Percentiles rank a stretch among this genome's conserved stretches.
These are phyloP conservation scores for Numida meleagris DNA, from an alignment of 2,113 vertebrate genomes.

Conservation along the genomic window DNA sequence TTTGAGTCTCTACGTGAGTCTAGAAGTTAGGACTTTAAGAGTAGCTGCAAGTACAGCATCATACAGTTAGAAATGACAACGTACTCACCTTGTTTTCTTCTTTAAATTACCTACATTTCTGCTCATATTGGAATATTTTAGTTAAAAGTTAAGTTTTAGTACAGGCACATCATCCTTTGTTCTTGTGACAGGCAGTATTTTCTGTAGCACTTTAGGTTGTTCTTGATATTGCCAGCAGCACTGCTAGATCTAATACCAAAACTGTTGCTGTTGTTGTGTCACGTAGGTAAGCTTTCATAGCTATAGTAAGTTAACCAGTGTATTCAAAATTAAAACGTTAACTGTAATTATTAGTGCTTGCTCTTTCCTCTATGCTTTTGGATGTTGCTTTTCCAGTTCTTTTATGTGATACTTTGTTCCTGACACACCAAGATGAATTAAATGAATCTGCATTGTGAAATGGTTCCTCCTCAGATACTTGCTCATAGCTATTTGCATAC, in stretches of 20 bases:
- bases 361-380: neutral
- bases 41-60: accelerated
- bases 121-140: neutral
- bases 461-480: neutral
- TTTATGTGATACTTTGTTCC: slow-evolving; percentile 9
- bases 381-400: neutral
- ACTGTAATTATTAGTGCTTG: neutral
- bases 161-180: accelerated
- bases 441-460: neutral
- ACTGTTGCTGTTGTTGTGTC: accelerated
- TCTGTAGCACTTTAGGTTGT: neutral
- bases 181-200: neutral
- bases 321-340: neutral
- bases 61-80: neutral
- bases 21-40: neutral
- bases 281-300: neutral
- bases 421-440: neutral
- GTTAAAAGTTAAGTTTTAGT: neutral
- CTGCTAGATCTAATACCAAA: neutral
- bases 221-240: neutral
- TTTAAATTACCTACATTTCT: neutral
- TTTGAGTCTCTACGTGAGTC: neutral
- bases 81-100: neutral
- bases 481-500: slow-evolving; percentile 28
- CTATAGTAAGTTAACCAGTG: neutral